Conservation (phyloP, 2,113 vertebrate species). For the Quiscalus mexicanus region DNA sequence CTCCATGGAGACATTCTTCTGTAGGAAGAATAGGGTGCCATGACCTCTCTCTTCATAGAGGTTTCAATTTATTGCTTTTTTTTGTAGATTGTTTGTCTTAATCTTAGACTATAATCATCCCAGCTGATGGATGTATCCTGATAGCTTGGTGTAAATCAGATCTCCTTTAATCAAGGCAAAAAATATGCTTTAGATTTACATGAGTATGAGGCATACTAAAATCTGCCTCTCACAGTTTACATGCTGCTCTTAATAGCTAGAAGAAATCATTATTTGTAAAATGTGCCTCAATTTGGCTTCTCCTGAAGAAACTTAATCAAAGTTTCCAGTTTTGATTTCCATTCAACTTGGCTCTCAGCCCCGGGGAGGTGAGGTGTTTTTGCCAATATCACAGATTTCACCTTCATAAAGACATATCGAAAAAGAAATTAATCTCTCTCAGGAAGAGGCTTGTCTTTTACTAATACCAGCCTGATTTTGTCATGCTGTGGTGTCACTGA, state of each 20-base stretch:
- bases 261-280: background rate
- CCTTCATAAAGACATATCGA: background rate
- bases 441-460: background rate
- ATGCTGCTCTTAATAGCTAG: background rate
- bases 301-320: background rate
- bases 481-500: background rate
- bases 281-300: background rate
- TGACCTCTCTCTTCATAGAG: background rate
- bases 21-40: background rate
- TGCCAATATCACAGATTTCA: slow-evolving; percentile 29
- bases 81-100: background rate
- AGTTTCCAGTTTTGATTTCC: slow-evolving; percentile 10
- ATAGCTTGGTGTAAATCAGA: background rate
- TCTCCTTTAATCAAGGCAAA: background rate
- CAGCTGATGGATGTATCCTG: background rate
- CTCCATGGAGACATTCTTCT: slow-evolving; percentile 64
- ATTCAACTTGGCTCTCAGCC: slow-evolving; percentile 2
- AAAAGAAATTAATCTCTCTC: slow-evolving; percentile 23
- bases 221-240: background rate
- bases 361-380: background rate
- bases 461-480: background rate
- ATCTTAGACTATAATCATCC: background rate
- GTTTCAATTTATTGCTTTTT: background rate
- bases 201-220: background rate
- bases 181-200: background rate